These are phyloP conservation scores for Cirrhinus mrigala DNA, from an alignment of 2,797 vertebrate genomes.

Conservation along the genomic window DNA sequence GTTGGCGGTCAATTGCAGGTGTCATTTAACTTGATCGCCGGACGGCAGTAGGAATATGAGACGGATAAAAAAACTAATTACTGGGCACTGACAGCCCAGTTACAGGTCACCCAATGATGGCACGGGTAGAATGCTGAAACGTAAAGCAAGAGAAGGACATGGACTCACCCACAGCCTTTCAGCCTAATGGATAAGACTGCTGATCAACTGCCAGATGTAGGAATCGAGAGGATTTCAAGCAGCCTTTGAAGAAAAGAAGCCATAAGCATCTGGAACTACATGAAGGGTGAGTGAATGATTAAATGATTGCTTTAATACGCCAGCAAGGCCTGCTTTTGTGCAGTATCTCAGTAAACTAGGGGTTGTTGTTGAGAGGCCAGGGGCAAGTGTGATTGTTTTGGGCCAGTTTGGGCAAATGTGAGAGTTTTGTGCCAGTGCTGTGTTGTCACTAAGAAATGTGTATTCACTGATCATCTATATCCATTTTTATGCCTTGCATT, in stretches of 20 bases:
- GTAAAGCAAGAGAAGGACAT: neutral
- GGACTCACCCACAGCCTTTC: neutral
- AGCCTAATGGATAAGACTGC: neutral
- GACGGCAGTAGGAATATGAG: conserved; percentile 73
- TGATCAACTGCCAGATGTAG: conserved; percentile 1
- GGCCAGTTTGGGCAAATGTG: neutral
- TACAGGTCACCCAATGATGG: neutral
- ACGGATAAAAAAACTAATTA: conserved; percentile 65
- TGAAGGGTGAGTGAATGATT: conserved; percentile 1
- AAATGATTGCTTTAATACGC: neutral
- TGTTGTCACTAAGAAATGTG: neutral
- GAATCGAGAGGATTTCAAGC: neutral
- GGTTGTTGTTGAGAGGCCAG: neutral
- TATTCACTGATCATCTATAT: neutral
- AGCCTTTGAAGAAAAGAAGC: neutral
- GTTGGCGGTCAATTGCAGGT: conserved; percentile 77
- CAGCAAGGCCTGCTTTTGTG: neutral
- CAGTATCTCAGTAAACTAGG: neutral
- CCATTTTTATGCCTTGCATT: neutral
- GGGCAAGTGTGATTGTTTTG: neutral
- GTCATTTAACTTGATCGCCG: conserved; percentile 77
- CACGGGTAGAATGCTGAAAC: neutral
- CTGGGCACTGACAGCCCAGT: conserved; percentile 11
- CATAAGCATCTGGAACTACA: neutral
- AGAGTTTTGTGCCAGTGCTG: neutral